Percentiles rank a stretch among this genome's conserved stretches.
Evolutionary conservation across 2,888 invertebrate genomes (phyloP).

Genomic region (Masnerella sp.): DNA sequence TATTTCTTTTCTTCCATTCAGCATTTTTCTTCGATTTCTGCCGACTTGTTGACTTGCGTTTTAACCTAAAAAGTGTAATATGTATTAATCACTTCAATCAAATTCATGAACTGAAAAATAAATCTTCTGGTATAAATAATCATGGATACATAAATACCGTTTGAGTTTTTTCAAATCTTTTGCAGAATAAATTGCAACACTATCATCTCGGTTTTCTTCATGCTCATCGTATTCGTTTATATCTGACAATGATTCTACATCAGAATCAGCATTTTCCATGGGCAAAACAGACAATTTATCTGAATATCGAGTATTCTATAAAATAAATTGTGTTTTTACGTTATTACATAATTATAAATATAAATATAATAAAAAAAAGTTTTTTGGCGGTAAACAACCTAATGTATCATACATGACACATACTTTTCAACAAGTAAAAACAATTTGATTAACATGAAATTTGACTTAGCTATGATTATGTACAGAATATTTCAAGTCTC

Average conservation of each 20-base stretch:
- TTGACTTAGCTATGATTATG: not conserved
- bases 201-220: too few relatives aligned
- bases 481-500: not conserved
- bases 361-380: conserved; percentile 1
- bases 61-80: not conserved
- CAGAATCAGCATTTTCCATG: not conserved
- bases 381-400: conserved; percentile 1
- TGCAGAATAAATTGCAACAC: not conserved
- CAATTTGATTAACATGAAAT: not conserved
- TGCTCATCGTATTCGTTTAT: not conserved
- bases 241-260: conserved; percentile 3
- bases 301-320: conserved; percentile 10
- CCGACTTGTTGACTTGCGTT: not conserved
- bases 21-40: too few relatives aligned
- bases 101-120: not conserved
- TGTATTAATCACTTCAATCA: not conserved
- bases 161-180: not conserved
- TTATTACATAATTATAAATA: conserved; percentile 2
- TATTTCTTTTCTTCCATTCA: conserved; percentile 1
- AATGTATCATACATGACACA: conserved; percentile 12
- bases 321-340: not conserved
- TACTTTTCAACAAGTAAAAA: conserved; percentile 6
- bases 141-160: not conserved
- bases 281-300: not conserved
- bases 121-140: conserved; percentile 5